A percentile compares a stretch with the other conserved stretches of the same genome.
Evolutionary conservation across 2,113 vertebrate species (phyloP).

Genomic region (Gila orcuttii): DNA sequence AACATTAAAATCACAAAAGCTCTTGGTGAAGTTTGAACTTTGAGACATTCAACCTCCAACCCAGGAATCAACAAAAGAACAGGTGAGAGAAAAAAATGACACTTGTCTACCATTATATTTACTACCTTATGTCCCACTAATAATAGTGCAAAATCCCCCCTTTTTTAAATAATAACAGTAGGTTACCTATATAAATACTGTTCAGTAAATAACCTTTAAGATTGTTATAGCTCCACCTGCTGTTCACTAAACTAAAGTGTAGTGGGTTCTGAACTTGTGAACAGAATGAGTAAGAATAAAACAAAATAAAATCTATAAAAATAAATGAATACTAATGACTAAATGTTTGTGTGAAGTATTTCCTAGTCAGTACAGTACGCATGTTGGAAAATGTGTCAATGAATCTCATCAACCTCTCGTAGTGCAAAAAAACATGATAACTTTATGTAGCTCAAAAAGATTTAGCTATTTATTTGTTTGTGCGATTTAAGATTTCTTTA

Average conservation of each 20-base stretch:
- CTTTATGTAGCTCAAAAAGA: neutral
- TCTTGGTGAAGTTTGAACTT: neutral
- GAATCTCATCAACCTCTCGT: neutral
- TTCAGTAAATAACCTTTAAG: neutral
- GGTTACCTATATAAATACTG: neutral
- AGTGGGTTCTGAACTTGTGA: neutral
- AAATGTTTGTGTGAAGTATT: too few species aligned
- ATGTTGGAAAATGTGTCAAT: neutral
- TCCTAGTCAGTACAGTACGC: neutral
- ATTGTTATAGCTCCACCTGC: constrained; percentile 29
- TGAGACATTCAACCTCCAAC: neutral
- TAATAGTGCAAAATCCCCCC: neutral
- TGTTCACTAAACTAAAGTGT: neutral
- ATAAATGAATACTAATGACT: neutral
- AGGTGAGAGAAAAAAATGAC: neutral
- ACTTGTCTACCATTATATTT: neutral
- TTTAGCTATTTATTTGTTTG: neutral
- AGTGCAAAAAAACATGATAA: neutral
- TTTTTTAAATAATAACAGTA: neutral
- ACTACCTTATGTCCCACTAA: neutral
- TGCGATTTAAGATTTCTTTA: neutral
- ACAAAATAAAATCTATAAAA: neutral
- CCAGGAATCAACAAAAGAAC: constrained; percentile 1
- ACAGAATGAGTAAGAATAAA: neutral
- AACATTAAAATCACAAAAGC: constrained; percentile 1